Evolutionary conservation across 2,113 vertebrate genomes (phyloP).

Genomic region (Carollia perspicillata): DNA sequence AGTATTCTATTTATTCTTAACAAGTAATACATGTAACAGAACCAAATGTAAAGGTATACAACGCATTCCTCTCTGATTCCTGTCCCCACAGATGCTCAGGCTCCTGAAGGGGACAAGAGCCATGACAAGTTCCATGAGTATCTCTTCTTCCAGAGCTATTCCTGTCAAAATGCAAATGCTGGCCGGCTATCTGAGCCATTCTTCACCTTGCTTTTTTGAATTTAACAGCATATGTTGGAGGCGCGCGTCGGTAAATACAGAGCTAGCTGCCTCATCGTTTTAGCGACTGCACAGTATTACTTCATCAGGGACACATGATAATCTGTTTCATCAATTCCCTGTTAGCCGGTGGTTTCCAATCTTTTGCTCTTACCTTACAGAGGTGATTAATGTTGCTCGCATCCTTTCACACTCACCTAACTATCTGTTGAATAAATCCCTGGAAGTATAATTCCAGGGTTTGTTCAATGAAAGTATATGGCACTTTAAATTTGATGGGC

Average conservation of each 20-base stretch:
- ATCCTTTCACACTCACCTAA: neutral
- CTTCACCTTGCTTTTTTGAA: neutral
- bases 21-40: neutral
- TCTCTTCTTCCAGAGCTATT: neutral
- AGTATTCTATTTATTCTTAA: neutral
- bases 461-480: neutral
- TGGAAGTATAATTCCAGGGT: neutral
- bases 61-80: neutral
- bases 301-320: rapidly evolving
- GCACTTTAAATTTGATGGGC: neutral
- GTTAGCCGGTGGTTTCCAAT: neutral
- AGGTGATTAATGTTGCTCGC: neutral
- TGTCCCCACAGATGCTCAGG: neutral
- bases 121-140: neutral
- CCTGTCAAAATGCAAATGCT: rapidly evolving
- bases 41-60: neutral
- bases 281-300: rapidly evolving
- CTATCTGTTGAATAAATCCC: neutral
- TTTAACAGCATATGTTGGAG: rapidly evolving
- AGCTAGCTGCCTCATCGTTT: neutral
- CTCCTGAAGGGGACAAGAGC: neutral
- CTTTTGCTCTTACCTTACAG: neutral
- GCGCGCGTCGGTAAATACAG: rapidly evolving
- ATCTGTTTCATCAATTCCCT: neutral
- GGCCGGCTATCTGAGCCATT: neutral